These are phyloP conservation scores for Papilio aristodemus DNA, from an alignment of 1,140 invertebrate species.

Conservation along the genomic window DNA sequence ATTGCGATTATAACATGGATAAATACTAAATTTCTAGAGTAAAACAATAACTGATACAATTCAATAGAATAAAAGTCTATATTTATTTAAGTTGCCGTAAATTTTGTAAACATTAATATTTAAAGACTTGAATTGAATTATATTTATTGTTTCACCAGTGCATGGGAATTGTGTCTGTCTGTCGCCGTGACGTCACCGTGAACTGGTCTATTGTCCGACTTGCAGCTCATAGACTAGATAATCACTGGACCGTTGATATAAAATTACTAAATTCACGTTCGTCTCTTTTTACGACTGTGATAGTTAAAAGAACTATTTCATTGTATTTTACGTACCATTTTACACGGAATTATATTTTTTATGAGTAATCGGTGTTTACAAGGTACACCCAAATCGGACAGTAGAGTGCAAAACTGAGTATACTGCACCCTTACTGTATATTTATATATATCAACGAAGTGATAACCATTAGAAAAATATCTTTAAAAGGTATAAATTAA, in stretches of 20 bases:
- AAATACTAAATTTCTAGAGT: neutral
- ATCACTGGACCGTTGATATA: conserved; percentile 43
- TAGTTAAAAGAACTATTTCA: conserved; percentile 31
- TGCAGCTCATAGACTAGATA: conserved; percentile 50
- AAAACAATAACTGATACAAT: neutral
- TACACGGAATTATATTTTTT: too few relatives aligned
- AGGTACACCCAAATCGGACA: too few relatives aligned
- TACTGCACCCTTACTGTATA: too few relatives aligned
- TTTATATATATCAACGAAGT: too few relatives aligned
- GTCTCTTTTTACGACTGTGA: conserved; percentile 39
- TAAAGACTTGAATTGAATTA: conserved; percentile 28
- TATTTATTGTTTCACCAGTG: conserved; percentile 15
- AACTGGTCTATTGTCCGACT: conserved; percentile 44
- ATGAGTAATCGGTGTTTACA: too few relatives aligned
- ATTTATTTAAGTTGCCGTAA: neutral
- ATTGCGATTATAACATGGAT: too few relatives aligned
- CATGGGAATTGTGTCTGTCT: conserved; percentile 20
- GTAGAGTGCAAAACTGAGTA: too few relatives aligned
- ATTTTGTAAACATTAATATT: neutral
- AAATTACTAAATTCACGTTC: conserved; percentile 39
- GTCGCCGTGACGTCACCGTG: conserved; percentile 24
- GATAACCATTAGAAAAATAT: too few relatives aligned
- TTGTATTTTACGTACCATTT: neutral
- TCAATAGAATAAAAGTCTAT: neutral
- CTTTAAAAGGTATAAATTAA: too few relatives aligned